These are phyloP conservation scores for Hesperophylax magnus DNA, from an alignment of 1,140 invertebrate genomes.

Conservation along the genomic window DNA sequence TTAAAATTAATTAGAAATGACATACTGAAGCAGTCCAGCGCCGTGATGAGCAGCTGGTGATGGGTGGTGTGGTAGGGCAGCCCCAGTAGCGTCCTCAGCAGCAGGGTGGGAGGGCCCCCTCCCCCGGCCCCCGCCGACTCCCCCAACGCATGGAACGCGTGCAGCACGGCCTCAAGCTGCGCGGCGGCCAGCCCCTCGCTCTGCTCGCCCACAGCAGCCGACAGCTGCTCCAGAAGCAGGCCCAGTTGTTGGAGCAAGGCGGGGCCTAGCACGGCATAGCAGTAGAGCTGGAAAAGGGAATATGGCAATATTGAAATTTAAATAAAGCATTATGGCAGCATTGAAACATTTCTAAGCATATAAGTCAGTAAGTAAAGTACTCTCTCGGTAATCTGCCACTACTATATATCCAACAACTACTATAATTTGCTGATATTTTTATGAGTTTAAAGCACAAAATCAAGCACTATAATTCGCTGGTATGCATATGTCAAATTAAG, in stretches of 20 bases:
- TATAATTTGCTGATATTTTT: too few species aligned
- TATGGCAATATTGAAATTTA: too few species aligned
- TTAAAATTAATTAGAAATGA: slow-evolving; percentile 13
- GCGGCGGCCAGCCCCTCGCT: slow-evolving; percentile 69
- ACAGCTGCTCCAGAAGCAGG: slow-evolving; percentile 64
- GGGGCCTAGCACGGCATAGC: slow-evolving; percentile 82
- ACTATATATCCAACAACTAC: too few species aligned
- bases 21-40: slow-evolving; percentile 81
- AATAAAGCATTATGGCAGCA: too few species aligned
- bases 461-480: too few species aligned
- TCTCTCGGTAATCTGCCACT: too few species aligned
- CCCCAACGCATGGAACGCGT: slow-evolving; percentile 85
- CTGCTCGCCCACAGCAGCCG: slow-evolving; percentile 59
- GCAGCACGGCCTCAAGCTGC: slow-evolving; percentile 84
- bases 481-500: too few species aligned
- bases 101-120: slow-evolving; percentile 73
- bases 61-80: slow-evolving; percentile 77
- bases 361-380: too few species aligned
- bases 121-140: slow-evolving; percentile 81
- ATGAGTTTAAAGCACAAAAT: too few species aligned
- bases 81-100: slow-evolving; percentile 79
- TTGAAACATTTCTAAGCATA: too few species aligned
- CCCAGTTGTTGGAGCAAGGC: slow-evolving; percentile 74
- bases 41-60: slow-evolving; percentile 75
- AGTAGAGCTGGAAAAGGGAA: slow-evolving; percentile 77